Evolutionary conservation across 2,113 vertebrate species (phyloP).

Genomic region (Okapia johnstoni): DNA sequence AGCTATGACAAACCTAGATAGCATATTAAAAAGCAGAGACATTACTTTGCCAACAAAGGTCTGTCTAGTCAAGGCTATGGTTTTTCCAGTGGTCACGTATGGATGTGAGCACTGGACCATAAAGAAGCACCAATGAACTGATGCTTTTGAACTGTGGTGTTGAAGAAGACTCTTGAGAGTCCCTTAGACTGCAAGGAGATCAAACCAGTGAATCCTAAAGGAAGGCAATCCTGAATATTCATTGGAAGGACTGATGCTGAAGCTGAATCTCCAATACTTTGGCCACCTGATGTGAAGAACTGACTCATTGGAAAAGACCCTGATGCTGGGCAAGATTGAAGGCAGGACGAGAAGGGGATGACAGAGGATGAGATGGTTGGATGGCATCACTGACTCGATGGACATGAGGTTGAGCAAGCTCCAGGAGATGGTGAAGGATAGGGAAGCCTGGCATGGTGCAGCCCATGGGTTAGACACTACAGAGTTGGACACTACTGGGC

Average conservation of each 20-base stretch:
- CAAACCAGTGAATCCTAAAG: not conserved
- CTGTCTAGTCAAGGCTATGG: not conserved
- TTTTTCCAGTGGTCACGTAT: not conserved
- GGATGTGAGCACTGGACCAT: not conserved
- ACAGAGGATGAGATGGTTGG: not conserved
- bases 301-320: not conserved
- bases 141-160: not conserved
- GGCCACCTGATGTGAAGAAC: not conserved
- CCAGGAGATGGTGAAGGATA: not conserved
- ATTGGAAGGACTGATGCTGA: not conserved
- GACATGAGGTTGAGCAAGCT: not conserved
- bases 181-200: not conserved
- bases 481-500: not conserved
- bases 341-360: not conserved
- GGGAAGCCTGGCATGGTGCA: not conserved
- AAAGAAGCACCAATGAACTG: not conserved
- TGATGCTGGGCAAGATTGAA: not conserved
- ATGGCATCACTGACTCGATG: accelerated
- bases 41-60: not conserved
- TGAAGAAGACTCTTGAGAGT: not conserved
- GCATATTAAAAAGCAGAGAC: not conserved
- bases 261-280: not conserved
- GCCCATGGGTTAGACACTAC: not conserved
- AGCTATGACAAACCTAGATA: not conserved
- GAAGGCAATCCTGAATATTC: not conserved